Evolutionary conservation across 23 tunicate genomes (phyloP).

Genomic region (Halocynthia aurantium): DNA sequence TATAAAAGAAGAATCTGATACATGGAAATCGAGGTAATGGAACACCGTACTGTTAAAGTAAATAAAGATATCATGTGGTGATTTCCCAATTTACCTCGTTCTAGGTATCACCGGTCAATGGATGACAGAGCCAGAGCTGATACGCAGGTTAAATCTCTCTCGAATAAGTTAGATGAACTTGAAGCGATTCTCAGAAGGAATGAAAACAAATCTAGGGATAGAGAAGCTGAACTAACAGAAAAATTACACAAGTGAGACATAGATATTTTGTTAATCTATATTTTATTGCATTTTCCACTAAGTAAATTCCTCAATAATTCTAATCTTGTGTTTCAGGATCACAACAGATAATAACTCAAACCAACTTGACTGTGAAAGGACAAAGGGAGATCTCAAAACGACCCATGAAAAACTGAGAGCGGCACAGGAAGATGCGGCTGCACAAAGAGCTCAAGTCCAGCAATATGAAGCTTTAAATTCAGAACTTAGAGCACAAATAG

Average conservation of each 20-base stretch:
- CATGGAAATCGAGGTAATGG: slow-evolving; percentile 70
- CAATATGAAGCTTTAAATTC: slow-evolving; percentile 46
- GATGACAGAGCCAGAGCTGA: slow-evolving; percentile 64
- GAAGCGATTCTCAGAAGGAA: slow-evolving; percentile 56
- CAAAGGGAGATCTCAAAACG: slow-evolving; percentile 25
- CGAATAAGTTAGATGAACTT: slow-evolving; percentile 36
- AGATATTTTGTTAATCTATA: neutral
- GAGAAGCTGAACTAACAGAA: slow-evolving; percentile 53
- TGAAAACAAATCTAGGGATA: slow-evolving; percentile 27
- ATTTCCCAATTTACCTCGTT: neutral
- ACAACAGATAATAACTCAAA: slow-evolving; percentile 32
- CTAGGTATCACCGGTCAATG: slow-evolving; percentile 62
- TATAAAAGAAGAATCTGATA: slow-evolving; percentile 72
- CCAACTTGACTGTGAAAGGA: slow-evolving; percentile 54
- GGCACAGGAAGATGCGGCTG: slow-evolving; percentile 57
- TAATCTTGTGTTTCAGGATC: slow-evolving; percentile 17
- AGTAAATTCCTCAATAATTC: neutral
- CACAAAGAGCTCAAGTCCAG: slow-evolving; percentile 43
- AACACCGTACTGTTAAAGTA: neutral
- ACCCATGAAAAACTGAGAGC: slow-evolving; percentile 38
- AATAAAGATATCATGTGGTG: neutral
- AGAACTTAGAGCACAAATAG: slow-evolving; percentile 48
- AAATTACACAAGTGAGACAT: slow-evolving; percentile 43
- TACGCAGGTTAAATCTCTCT: slow-evolving; percentile 63
- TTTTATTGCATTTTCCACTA: neutral